Base-by-base conservation (phyloP, 2,888 invertebrate genomes). In the Eugnorisma glareosa region DNA sequence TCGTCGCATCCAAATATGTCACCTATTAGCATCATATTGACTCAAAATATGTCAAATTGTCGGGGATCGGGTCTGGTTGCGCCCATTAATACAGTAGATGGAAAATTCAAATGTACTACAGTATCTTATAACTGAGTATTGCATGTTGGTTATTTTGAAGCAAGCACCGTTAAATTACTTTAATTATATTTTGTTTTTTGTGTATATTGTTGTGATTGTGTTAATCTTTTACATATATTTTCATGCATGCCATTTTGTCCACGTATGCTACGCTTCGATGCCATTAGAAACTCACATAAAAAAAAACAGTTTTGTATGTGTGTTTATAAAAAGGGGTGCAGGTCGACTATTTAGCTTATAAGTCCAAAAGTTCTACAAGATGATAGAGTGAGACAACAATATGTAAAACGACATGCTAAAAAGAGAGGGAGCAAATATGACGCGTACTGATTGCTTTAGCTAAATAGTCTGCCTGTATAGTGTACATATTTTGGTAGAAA, bases 251-350 rank as follows among this genome's bases (percentile, higher is more conserved):
- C 6, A 43, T 43, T 63, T 64, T 61, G n/a, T 75, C 11, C 11
- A 37, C 24, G 51, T 64, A 35, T 48, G 73, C 75, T 80, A 37
- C 24, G 81, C 85, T 83, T 73, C 24, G 18, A 81, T 54, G 73
- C 64, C 31, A 68, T 3, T 81, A 75, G 85, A 73, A 72, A 73
- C 8, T 64, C 75, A 75, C 43, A 28, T 67, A 54, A 24, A 43
- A 63, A 63, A 37, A 67, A 57, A 64, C 43, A 45, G 54, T 69
- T 72, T 75, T 45, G 61, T 59, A 35, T 31, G 37, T 61, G 43
- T 31, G 51, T 79, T 70, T 28, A 21, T 28, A 31, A 10, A 40
- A 48, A 40, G 24, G 37, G 31, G n/a, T 24, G 2, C 45, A 48
- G 66, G 57, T 21, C 8, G 57, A 67, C 75, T 51, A 74, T 59